These are phyloP conservation scores for Hassar affinis DNA, from an alignment of 2,113 vertebrate genomes.

Conservation along the genomic window DNA sequence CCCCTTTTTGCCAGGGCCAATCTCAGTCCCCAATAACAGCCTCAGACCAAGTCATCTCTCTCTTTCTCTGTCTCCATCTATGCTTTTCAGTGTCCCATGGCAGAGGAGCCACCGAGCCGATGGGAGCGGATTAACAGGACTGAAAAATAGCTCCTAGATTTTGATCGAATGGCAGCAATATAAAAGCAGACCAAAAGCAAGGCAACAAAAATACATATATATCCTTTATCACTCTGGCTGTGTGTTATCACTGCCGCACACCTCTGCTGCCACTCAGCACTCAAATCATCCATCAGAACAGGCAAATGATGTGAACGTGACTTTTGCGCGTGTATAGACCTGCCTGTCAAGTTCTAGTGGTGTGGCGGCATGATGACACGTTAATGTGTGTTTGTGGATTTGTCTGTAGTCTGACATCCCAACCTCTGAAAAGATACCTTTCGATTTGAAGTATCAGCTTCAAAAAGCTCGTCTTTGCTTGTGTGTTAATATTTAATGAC, in stretches of 20 bases:
- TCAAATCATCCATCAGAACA: not conserved
- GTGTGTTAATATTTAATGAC: constrained; percentile 41
- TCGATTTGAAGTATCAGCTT: not conserved
- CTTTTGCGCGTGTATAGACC: constrained; percentile 13
- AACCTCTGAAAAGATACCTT: not conserved
- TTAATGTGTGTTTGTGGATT: not conserved
- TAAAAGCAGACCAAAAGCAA: constrained; percentile 23
- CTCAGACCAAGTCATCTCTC: constrained; percentile 49
- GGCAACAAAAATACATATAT: constrained; percentile 21
- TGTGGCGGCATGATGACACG: not conserved
- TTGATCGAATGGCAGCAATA: constrained; percentile 46
- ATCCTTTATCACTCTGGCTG: constrained; percentile 30
- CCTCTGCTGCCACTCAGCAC: constrained; percentile 16
- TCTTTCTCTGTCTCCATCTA: constrained; percentile 61
- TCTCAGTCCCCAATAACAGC: constrained; percentile 73
- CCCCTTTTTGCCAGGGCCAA: constrained; percentile 73
- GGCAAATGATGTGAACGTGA: constrained; percentile 29
- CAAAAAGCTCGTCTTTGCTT: constrained; percentile 11
- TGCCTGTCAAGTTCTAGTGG: not conserved
- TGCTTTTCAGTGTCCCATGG: constrained; percentile 42
- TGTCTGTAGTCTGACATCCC: not conserved
- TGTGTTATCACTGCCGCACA: constrained; percentile 11
- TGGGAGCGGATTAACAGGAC: constrained; percentile 40
- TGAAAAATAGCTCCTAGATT: constrained; percentile 52
- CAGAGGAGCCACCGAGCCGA: constrained; percentile 36